Evolutionary conservation across 2,888 invertebrate species (phyloP), one percentile per base, ranked within the genome.

Genomic region (Fragum fragum): DNA sequence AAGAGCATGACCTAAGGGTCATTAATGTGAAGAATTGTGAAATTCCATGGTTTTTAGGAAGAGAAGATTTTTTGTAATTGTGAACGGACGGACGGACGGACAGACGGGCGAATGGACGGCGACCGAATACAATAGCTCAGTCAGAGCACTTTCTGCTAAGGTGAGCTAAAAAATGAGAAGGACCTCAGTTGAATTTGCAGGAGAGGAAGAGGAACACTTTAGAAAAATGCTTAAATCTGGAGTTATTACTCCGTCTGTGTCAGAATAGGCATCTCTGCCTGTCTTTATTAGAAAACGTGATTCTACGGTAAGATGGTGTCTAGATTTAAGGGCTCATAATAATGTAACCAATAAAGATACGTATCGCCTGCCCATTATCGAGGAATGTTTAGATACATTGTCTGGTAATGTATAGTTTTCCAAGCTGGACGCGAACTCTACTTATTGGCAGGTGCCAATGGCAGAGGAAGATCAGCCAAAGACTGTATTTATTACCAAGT

Each of bases 401-500:
- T 57, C 82, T 1, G 79, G 82, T 7, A 75, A 47, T 66, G 14
- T 16, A 0, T 79, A 26, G 39, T 79, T n/a, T 82, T 63, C 73
- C 11, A 85, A 73, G 21, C 39, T 84, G 23, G 86, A 84, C 59
- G 69, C 71, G 16, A 77, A 72, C 14, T 47, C 47, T 14, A 16
- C 47, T 9, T 47, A 47, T 16, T 47, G 47, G 47, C 47, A 47
- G 16, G 39, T 88, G 0, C 2, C 42, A 14, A 61, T 86, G 1
- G 14, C 6, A 63, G 18, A 55, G 69, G n/a, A n/a, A 14, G 78
- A 86, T 18, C 3, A 75, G 23, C 55, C 76, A 14, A 89, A 87
- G 57, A 87, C 86, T 0, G 81, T 82, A 0, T 87, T 89, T 66
- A 74, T 76, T 14, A 85, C 87, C 0, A 85, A 81, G 42, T 77